Evolutionary conservation across 2,797 vertebrate genomes (phyloP), one percentile per base, ranked within the genome.

Genomic region (Muscicapa comitata): DNA sequence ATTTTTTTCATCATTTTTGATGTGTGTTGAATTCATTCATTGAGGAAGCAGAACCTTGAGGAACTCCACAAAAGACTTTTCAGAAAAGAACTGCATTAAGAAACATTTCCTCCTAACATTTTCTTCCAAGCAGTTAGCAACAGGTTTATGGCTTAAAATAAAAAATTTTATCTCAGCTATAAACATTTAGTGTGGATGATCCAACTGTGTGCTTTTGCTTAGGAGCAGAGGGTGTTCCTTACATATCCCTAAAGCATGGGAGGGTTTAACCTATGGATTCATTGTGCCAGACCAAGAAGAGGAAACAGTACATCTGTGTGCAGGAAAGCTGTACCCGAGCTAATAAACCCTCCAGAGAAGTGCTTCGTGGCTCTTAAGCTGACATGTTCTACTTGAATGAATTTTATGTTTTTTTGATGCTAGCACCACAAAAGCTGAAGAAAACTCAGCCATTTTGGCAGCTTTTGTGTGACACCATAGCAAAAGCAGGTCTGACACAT

Each of bases 191-290:
- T 86, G 63, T 63, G 63, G 61, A 77, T 57, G 85, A 94, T 51
- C 40, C 62, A 75, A 73, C 47, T 54, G 47, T 40, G 63, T 53
- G 71, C n/a, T 80, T 85, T 88, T 93, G 53, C 70, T 84, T 77
- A 75, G 78, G 51, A 75, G 21, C 63, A 86, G 42, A 6, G 13
- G 18, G 80, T 85, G 75, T 54, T 89, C n/a, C 50, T 58, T 68
- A 58, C 55, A n/a, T 48, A 67, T 38, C 82, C 80, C 65, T n/a
- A 47, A 86, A 78, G 82, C n/a, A 74, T 3, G 2, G 68, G 58
- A 88, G 18, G 78, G 65, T 77, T 95, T 95, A 95, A 94, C 57
- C 72, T 88, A 51, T 25, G 62, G 78, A 85, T 93, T 75, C 66
- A 61, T 40, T 7, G 19, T 93, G 90, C 72, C 75, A 80, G 75